Evolutionary conservation across 2,113 vertebrate genomes (phyloP).

Genomic region (Petrocephalus zakoni): DNA sequence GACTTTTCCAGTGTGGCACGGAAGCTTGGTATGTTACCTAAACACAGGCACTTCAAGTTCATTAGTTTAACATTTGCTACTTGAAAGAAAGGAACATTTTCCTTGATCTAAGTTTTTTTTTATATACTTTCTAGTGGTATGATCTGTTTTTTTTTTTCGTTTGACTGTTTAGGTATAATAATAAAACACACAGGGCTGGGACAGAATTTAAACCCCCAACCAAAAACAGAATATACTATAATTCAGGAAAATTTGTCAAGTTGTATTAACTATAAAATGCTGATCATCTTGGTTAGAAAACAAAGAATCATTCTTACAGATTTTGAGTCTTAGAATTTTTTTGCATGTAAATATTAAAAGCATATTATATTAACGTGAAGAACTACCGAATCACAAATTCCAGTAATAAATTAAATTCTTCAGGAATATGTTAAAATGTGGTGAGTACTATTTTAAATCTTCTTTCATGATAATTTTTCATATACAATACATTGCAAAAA

Average conservation of each 20-base stretch:
- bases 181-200: not conserved
- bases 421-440: not conserved
- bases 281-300: not conserved
- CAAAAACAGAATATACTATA: not conserved
- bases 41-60: not conserved
- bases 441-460: too few species aligned
- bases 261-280: not conserved
- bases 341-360: not conserved
- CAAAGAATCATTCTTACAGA: not conserved
- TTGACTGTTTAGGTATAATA: not conserved
- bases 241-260: not conserved
- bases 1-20: not conserved
- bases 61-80: not conserved
- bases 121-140: not conserved
- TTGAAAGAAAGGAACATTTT: not conserved
- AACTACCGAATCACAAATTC: not conserved
- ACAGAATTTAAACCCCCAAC: not conserved
- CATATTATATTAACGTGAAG: not conserved
- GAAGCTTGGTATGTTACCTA: not conserved
- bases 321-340: not conserved
- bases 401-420: not conserved
- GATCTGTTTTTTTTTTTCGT: not conserved
- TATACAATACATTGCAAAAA: not conserved
- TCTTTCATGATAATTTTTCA: not conserved
- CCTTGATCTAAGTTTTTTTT: not conserved